Evolutionary conservation across 2,797 vertebrate species (phyloP).

Genomic region (Silurus aristotelis): DNA sequence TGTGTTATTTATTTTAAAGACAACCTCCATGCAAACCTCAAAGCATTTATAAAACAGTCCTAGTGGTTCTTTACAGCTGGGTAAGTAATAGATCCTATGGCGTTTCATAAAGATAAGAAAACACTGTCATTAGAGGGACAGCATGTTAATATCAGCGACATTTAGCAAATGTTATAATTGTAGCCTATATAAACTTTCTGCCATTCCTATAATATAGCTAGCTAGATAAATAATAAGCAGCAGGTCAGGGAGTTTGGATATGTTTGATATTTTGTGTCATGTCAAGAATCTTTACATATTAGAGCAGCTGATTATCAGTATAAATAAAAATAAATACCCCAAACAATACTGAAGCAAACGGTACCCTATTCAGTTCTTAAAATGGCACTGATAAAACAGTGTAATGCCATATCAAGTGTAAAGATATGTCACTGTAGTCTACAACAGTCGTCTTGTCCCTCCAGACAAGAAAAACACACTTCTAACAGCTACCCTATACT

Average conservation of each 20-base stretch:
- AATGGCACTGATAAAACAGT: not conserved
- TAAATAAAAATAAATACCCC: not conserved
- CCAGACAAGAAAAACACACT: not conserved
- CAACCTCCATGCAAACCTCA: not conserved
- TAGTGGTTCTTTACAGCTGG: not conserved
- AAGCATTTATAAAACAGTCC: not conserved
- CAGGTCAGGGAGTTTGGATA: not conserved
- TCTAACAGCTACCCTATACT: constrained; percentile 6
- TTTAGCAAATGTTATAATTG: not conserved
- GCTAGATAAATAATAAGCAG: not conserved
- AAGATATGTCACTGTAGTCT: not conserved
- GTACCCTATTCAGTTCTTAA: not conserved
- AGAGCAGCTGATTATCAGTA: not conserved
- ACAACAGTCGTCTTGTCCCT: not conserved
- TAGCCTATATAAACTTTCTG: not conserved
- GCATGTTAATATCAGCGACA: not conserved
- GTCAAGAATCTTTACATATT: not conserved
- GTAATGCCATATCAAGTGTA: not conserved
- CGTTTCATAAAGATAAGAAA: not conserved
- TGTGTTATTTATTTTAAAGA: not conserved
- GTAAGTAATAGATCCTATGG: not conserved
- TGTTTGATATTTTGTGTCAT: not conserved
- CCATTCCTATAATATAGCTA: not conserved
- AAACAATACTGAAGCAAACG: not conserved
- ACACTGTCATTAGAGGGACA: not conserved